Conservation (phyloP, 2,797 vertebrate species). For the Anguilla anguilla region DNA sequence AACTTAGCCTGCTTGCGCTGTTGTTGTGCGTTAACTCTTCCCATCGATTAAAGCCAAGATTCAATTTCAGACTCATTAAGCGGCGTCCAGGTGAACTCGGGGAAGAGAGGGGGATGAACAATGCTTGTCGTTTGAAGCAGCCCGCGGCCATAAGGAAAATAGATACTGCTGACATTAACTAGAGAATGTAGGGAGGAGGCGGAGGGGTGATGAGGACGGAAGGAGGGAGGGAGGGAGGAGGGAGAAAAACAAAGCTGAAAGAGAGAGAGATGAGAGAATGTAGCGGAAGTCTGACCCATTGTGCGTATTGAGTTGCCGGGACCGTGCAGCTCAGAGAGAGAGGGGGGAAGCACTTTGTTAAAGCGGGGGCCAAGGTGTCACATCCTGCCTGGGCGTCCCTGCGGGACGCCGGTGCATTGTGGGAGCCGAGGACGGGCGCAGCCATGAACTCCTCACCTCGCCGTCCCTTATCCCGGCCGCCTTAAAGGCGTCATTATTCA, state of each 20-base stretch:
- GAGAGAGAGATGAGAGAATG: constrained; percentile 29
- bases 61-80: constrained; percentile 41
- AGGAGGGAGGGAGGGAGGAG: not conserved
- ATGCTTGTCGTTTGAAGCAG: constrained; percentile 29
- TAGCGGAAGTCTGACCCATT: not conserved
- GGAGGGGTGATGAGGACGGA: constrained; percentile 15
- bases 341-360: constrained; percentile 41
- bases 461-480: constrained; percentile 55
- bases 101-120: constrained; percentile 28
- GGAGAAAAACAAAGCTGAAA: constrained; percentile 26
- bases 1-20: constrained; percentile 7
- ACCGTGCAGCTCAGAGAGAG: constrained; percentile 38
- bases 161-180: constrained; percentile 35
- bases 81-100: constrained; percentile 28
- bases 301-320: constrained; percentile 52
- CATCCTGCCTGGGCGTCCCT: constrained; percentile 9
- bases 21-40: not conserved
- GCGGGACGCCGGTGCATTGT: constrained; percentile 31
- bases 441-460: constrained; percentile 56
- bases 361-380: constrained; percentile 35
- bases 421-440: constrained; percentile 27
- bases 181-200: constrained; percentile 30
- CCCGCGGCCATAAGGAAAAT: constrained; percentile 27
- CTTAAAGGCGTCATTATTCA: constrained; percentile 57
- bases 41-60: constrained; percentile 38